Evolutionary conservation across 2,888 invertebrate genomes (phyloP).

Genomic region (Drymonia ruficornis): DNA sequence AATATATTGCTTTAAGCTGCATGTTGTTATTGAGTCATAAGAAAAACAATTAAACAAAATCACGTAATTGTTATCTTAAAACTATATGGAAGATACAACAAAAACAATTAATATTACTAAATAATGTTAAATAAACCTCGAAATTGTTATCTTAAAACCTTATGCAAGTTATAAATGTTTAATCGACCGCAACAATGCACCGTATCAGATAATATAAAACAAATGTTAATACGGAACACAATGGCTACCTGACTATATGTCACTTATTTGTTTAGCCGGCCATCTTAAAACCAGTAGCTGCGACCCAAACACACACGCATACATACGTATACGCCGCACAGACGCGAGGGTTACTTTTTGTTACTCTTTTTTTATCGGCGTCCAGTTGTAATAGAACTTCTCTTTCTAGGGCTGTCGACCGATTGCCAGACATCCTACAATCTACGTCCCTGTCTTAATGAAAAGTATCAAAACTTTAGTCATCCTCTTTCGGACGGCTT

Average conservation of each 20-base stretch:
- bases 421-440: slow-evolving; percentile 14
- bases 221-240: slow-evolving; percentile 73
- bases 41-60: too few species aligned
- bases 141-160: neutral
- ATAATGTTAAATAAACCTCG: neutral
- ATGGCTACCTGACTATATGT: slow-evolving; percentile 76
- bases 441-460: neutral
- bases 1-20: too few species aligned
- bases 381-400: slow-evolving; percentile 72
- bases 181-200: slow-evolving; percentile 6
- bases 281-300: slow-evolving; percentile 82
- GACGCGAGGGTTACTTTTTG: slow-evolving; percentile 65
- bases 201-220: slow-evolving; percentile 74
- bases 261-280: slow-evolving; percentile 82
- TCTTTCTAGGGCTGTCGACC: slow-evolving; percentile 57
- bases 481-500: neutral
- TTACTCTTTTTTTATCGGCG: slow-evolving; percentile 71
- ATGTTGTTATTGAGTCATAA: too few species aligned
- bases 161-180: slow-evolving; percentile 1
- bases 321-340: slow-evolving; percentile 56
- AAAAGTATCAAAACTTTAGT: neutral
- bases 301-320: slow-evolving; percentile 63
- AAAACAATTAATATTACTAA: too few species aligned
- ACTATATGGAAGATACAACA: too few species aligned
- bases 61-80: too few species aligned